These are phyloP conservation scores for Hylia prasina DNA, from an alignment of 2,113 vertebrate genomes.

Conservation along the genomic window DNA sequence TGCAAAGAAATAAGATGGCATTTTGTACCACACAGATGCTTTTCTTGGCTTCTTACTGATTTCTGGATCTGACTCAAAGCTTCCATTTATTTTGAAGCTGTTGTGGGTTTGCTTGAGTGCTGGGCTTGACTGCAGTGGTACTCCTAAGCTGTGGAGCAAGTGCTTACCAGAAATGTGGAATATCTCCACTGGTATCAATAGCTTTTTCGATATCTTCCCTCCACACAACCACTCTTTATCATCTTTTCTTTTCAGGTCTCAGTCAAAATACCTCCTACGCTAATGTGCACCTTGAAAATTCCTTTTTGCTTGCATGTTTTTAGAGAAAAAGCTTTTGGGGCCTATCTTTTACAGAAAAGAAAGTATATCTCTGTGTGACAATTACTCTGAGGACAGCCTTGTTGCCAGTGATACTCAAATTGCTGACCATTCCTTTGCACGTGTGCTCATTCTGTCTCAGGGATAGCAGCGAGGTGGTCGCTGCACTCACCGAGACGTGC, in stretches of 20 bases:
- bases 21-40: constrained; percentile 8
- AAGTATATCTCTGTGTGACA: neutral
- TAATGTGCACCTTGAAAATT: neutral
- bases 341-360: neutral
- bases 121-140: neutral
- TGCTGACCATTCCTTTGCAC: neutral
- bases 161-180: neutral
- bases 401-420: neutral
- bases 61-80: constrained; percentile 15
- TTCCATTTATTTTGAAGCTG: neutral
- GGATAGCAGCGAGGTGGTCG: neutral
- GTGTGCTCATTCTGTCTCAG: rapidly evolving
- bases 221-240: neutral
- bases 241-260: neutral
- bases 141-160: neutral
- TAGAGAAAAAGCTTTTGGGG: neutral
- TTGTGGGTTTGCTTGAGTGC: neutral
- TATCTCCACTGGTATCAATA: neutral
- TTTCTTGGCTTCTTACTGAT: constrained; percentile 6
- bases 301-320: neutral
- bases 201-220: neutral
- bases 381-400: neutral
- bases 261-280: neutral
- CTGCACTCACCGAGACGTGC: neutral
- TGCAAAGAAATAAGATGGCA: neutral